These are phyloP conservation scores for Tetheella fluctuosa DNA, from an alignment of 2,888 invertebrate species.

Conservation along the genomic window DNA sequence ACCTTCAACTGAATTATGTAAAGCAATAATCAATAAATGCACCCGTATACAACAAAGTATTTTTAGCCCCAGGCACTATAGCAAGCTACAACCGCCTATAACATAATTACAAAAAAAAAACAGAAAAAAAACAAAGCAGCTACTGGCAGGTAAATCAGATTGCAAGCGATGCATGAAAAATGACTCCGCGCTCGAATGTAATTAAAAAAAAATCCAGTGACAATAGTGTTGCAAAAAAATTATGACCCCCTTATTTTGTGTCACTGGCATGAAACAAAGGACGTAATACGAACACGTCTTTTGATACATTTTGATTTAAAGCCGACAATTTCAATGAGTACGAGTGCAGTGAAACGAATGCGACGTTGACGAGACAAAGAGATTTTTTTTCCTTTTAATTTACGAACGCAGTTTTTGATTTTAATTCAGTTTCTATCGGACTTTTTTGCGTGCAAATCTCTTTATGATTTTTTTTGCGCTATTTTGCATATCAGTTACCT, in stretches of 20 bases:
- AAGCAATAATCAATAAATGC: not conserved
- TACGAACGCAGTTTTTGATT: constrained; percentile 49
- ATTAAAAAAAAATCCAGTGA: constrained; percentile 75
- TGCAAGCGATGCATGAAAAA: constrained; percentile 83
- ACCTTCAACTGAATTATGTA: not conserved
- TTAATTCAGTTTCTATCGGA: constrained; percentile 46
- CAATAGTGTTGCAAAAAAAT: constrained; percentile 71
- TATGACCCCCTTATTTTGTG: constrained; percentile 57
- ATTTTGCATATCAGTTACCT: constrained; percentile 5
- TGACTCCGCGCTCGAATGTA: constrained; percentile 69
- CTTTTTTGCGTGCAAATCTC: constrained; percentile 19
- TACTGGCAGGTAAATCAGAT: constrained; percentile 80
- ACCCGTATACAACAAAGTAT: not conserved
- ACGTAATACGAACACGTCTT: constrained; percentile 75
- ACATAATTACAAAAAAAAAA: constrained; percentile 38
- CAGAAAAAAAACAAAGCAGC: constrained; percentile 48
- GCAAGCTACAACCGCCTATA: constrained; percentile 2
- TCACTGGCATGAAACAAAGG: constrained; percentile 75
- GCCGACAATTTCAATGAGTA: constrained; percentile 60
- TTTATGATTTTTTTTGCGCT: not conserved
- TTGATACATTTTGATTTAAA: constrained; percentile 76
- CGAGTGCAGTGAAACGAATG: constrained; percentile 62
- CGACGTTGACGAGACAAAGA: constrained; percentile 46
- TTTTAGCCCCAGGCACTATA: not conserved
- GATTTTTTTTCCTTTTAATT: constrained; percentile 44